Percentiles rank a stretch among this genome's conserved stretches.
Evolutionary conservation across 2,113 vertebrate species (phyloP).

Genomic region (Caranx ignobilis): DNA sequence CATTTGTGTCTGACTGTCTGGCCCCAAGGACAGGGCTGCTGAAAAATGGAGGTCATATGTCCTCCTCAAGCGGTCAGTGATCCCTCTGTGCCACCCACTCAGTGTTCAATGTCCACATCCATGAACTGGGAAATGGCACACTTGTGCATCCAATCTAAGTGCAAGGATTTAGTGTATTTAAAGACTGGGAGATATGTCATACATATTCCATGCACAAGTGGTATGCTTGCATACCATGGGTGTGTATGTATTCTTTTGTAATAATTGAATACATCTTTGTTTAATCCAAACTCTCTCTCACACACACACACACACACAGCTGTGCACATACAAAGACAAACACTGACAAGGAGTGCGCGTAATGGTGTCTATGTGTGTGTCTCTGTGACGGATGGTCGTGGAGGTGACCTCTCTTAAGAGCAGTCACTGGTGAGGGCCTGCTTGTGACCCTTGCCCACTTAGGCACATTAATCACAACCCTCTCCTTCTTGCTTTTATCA

Average conservation of each 20-base stretch:
- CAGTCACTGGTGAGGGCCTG: conserved; percentile 85
- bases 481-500: conserved; percentile 86
- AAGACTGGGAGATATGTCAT: neutral
- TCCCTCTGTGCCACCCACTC: conserved; percentile 67
- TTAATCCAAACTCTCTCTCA: neutral
- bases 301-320: neutral
- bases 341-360: conserved; percentile 28
- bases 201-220: neutral
- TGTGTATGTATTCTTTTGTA: neutral
- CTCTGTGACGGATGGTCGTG: conserved; percentile 87
- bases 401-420: conserved; percentile 92
- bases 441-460: conserved; percentile 92
- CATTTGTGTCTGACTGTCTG: conserved; percentile 79
- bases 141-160: conserved; percentile 11
- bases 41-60: conserved; percentile 80
- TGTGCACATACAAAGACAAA: conserved; percentile 7
- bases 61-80: conserved; percentile 75
- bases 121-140: conserved; percentile 24
- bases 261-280: neutral
- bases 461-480: conserved; percentile 95
- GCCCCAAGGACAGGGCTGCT: conserved; percentile 69
- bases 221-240: neutral
- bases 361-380: conserved; percentile 43
- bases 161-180: conserved; percentile 22
- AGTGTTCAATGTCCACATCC: conserved; percentile 49